phyloP scores from a whole-genome alignment of 2,113 vertebrate genomes.

The Marmota flaviventris region DNA sequence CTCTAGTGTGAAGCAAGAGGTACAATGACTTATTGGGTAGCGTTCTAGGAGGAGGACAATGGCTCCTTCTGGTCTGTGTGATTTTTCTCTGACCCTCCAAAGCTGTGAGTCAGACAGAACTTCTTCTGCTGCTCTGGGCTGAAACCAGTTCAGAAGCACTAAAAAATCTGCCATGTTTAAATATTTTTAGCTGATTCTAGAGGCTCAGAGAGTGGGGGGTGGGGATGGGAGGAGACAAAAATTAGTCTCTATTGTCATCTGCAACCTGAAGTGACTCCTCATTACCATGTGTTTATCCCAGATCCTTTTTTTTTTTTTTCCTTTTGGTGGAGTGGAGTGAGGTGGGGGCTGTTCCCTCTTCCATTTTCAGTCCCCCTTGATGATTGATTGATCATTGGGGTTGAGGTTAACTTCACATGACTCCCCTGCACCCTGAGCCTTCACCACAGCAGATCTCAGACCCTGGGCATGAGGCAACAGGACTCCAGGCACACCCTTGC shows the following conservation, averaged over 20 bases:
- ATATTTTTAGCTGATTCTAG: constrained; percentile 67
- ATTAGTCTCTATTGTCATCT: constrained; percentile 53
- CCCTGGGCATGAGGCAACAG: neutral
- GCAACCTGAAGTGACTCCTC: constrained; percentile 62
- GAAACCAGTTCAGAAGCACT: constrained; percentile 6
- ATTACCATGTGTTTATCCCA: neutral
- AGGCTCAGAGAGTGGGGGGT: constrained; percentile 37
- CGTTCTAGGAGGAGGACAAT: accelerated
- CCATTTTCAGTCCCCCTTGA: neutral
- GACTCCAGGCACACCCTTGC: neutral
- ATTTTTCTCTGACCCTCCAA: neutral
- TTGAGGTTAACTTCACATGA: neutral
- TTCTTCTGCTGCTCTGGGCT: neutral
- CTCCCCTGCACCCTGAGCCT: accelerated
- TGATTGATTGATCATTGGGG: too few relatives aligned
- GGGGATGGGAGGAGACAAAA: constrained; percentile 36
- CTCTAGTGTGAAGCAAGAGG: too few relatives aligned
- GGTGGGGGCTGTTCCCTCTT: too few relatives aligned
- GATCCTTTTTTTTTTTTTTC: neutral
- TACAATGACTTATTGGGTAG: neutral
- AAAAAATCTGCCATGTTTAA: neutral
- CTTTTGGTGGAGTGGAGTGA: neutral
- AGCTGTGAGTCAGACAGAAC: neutral
- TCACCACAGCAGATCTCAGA: neutral
- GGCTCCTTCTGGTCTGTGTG: neutral